Evolutionary conservation across 2,797 vertebrate genomes (phyloP).

Genomic region (Gallinago solitaria): DNA sequence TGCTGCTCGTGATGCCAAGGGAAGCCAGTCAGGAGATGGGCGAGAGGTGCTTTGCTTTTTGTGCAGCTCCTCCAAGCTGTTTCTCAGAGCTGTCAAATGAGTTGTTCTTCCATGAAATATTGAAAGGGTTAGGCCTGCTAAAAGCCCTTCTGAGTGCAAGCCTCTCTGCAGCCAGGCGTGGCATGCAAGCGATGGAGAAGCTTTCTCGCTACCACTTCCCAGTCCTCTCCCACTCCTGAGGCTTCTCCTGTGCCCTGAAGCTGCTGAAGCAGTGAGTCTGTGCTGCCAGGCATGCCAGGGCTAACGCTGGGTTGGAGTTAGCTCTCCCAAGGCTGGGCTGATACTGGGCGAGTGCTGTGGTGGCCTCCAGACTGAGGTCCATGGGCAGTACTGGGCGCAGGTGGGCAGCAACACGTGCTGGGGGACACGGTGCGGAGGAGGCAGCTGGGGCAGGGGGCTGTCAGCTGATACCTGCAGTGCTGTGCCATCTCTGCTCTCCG

Average conservation of each 20-base stretch:
- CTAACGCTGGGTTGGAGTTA: rapidly evolving
- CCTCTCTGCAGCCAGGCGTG: not conserved
- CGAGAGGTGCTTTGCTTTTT: not conserved
- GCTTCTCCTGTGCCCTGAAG: not conserved
- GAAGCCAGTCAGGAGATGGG: not conserved
- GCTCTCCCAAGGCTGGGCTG: not conserved
- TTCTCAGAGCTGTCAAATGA: constrained; percentile 1
- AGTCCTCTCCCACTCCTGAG: not conserved
- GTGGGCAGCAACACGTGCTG: rapidly evolving
- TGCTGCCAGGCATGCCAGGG: not conserved
- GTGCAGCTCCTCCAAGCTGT: not conserved
- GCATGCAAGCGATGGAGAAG: not conserved
- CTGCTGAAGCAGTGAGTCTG: not conserved
- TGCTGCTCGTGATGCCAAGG: not conserved
- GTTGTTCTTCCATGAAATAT: constrained; percentile 7
- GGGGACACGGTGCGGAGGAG: rapidly evolving
- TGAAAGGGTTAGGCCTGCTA: not conserved
- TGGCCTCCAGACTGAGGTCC: rapidly evolving
- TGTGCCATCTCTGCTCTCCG: not conserved
- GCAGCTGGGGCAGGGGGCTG: not conserved
- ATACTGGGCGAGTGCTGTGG: not conserved
- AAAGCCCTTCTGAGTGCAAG: not conserved
- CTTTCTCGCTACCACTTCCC: not conserved
- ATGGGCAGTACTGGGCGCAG: rapidly evolving
- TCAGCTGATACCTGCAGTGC: not conserved